Base-by-base conservation (phyloP, 1,140 invertebrate species). In the Amphibalanus amphitrite region DNA sequence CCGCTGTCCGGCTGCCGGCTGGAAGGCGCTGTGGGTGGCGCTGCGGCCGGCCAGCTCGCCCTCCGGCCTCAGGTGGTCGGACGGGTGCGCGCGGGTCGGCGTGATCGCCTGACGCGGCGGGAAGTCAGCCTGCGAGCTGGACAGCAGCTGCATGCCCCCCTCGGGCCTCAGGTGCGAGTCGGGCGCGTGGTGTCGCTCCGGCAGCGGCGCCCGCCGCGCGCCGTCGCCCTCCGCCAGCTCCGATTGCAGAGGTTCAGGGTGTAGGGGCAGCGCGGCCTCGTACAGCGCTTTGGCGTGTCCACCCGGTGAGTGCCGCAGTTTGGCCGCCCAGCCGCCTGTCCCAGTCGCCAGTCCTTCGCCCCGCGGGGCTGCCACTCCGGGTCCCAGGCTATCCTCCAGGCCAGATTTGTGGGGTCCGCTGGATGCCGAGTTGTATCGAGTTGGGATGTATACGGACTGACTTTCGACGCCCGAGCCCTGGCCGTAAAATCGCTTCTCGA, bases 21-120 rank as follows among this genome's bases (percentile, higher is more conserved):
- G 17, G 70, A 70, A 20, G 1, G 65, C 67, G 65, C 28, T 33
- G 70, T 29, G 69, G 71, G 70, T 29, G 13, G 1, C 23, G 71
- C 74, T 69, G 69, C 47, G 47, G 6, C 47, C 47, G 15, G 70
- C 67, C 28, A 40, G 70, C 23, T 84, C 83, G 15, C 84, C 84
- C 70, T 85, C 84, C 25, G 82, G 76, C 29, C 82, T 82, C 8
- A 86, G 77, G 74, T 86, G 82, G 73, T 85, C 85, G 47, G 47
- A 13, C 10, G 47, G 47, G 47, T 59, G 47, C 13, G 6, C 10
- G 4, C 47, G 13, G 47, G 10, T 13, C 13, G 13, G 47, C 47
- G 47, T 23, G 47, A 1, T 59, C 47, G 23, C 47, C 47, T 20
- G 13, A 13, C 47, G 47, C 47, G 47, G 47, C 10, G 47, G 47